phyloP scores from a whole-genome alignment of 2,113 vertebrate species.

The Microcebus tavaratra region DNA sequence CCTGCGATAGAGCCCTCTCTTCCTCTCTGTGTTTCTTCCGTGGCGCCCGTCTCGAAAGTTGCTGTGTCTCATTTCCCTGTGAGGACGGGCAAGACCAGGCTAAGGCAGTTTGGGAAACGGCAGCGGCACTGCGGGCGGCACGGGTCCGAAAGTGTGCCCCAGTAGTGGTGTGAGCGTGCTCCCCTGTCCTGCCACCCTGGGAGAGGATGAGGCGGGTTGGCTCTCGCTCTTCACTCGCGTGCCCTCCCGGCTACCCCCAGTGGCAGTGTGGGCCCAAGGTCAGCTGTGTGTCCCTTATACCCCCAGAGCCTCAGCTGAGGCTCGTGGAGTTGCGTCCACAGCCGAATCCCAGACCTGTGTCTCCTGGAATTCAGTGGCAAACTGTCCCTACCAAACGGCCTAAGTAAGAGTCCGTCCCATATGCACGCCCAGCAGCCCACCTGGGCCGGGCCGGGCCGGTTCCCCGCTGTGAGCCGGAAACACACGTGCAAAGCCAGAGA shows the following conservation, averaged over 20 bases:
- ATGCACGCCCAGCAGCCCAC: too few relatives aligned
- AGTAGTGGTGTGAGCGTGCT: fast-evolving
- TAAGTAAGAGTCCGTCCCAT: neutral
- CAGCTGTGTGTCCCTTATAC: neutral
- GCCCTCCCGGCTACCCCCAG: fast-evolving
- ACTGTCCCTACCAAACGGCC: neutral
- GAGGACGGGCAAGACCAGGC: neutral
- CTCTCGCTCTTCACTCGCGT: fast-evolving
- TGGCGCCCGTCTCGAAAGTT: neutral
- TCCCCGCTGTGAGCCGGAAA: neutral
- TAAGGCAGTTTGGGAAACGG: neutral
- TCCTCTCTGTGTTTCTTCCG: neutral
- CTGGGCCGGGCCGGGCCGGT: fast-evolving
- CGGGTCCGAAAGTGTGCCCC: neutral
- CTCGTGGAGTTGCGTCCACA: neutral
- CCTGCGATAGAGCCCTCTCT: constrained; percentile 3
- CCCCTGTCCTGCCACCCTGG: neutral
- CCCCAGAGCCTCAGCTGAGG: neutral
- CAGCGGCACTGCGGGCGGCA: neutral
- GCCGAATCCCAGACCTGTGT: neutral
- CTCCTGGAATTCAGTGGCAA: neutral
- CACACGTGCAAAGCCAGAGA: fast-evolving
- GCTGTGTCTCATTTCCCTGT: neutral
- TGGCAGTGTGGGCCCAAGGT: fast-evolving
- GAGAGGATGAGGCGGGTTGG: neutral